Evolutionary conservation across 2,113 vertebrate genomes (phyloP), one percentile per base, ranked within the genome.

Genomic region (Atlantisia rogersi): DNA sequence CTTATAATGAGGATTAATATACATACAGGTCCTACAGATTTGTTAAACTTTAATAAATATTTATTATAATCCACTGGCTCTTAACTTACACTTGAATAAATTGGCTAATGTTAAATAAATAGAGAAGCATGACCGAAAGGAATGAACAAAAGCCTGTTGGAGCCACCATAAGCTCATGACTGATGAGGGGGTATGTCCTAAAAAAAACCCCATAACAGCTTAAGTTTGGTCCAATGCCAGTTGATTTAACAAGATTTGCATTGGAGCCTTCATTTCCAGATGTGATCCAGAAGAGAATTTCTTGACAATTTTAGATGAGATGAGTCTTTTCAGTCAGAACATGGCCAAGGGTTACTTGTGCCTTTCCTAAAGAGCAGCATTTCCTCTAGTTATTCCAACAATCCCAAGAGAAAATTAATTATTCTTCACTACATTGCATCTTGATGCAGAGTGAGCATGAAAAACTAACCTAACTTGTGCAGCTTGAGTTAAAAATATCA

Each of bases 1-100:
- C 73, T 93, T 89, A 83, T 92, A 96, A 96, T 95, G 91, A 96
- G 95, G 94, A 95, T 95, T 97, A 96, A 96, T 94, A 95, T n/a
- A 93, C 86, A 88, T 86, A 79, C 70, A 80, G 31, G 77, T 94
- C 94, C 83, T 52, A 80, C 74, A 92, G 92, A 91, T 92, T 91
- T 91, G 86, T 84, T 97, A 87, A 93, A 96, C 83, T 95, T 95
- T 92, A 94, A 92, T 92, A 97, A 96, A 96, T 96, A 97, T 95
- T 96, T 96, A 92, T 96, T 94, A 95, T 89, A 93, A 94, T 92
- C 70, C 44, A 82, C 37, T 18, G 31, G 32, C 70, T 94, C 83
- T 94, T 94, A 91, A 88, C 88, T 94, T 92, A 50, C 88, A 94
- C 81, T 96, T 76, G 70, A 94, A 84, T 89, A 89, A 94, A 94